Evolutionary conservation across 2,113 vertebrate genomes (phyloP).

Genomic region (Pseudonaja textilis): DNA sequence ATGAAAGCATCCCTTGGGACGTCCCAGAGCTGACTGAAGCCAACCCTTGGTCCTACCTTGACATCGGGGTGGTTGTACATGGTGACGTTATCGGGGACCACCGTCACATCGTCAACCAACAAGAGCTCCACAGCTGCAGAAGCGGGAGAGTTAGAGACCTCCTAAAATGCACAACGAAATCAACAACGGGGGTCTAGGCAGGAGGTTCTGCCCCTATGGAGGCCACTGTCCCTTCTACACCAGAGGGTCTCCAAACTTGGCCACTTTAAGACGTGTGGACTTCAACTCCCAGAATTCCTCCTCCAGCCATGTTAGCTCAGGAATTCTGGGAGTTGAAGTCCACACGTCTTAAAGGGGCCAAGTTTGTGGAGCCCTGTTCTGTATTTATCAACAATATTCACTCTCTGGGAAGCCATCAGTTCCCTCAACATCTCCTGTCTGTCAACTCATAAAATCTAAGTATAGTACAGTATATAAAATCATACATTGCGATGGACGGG

Average conservation of each 20-base stretch:
- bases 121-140: conserved; percentile 60
- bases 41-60: conserved; percentile 50
- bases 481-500: background rate
- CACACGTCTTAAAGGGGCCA: too few species aligned
- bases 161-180: conserved; percentile 29
- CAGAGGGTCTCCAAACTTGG: too few species aligned
- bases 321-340: too few species aligned
- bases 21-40: background rate
- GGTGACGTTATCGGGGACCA: conserved; percentile 56
- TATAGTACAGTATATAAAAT: too few species aligned
- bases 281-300: too few species aligned
- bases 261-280: too few species aligned
- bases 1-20: background rate
- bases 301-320: too few species aligned
- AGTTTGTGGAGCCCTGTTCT: too few species aligned
- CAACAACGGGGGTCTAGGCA: background rate
- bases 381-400: accelerated
- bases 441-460: too few species aligned
- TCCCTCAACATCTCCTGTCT: too few species aligned
- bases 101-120: conserved; percentile 67
- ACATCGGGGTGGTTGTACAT: conserved; percentile 70
- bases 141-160: conserved; percentile 29
- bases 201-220: background rate
- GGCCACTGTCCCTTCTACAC: background rate
- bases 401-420: background rate